Percentiles rank a stretch among this genome's conserved stretches.
These are phyloP conservation scores for Scaptomyza cyrtandrae DNA, from an alignment of 2,888 invertebrate genomes.

Conservation along the genomic window DNA sequence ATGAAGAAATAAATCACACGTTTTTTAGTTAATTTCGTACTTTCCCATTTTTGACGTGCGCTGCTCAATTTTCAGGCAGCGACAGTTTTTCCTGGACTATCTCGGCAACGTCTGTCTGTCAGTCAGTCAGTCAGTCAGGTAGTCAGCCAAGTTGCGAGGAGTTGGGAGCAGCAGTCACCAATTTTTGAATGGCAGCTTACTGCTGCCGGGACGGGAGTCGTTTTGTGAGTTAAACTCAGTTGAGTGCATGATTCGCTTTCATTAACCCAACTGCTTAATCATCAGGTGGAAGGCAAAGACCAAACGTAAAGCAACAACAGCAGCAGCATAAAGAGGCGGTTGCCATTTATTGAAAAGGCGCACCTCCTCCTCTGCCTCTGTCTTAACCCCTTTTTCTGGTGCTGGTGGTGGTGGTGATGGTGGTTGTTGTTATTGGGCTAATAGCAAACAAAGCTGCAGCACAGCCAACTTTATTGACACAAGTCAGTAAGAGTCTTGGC, in stretches of 20 bases:
- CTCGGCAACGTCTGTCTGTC: constrained; percentile 27
- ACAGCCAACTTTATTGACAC: constrained; percentile 68
- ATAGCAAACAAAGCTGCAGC: constrained; percentile 38
- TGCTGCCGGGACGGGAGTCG: constrained; percentile 41
- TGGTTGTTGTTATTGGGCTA: constrained; percentile 34
- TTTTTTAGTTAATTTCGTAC: constrained; percentile 76
- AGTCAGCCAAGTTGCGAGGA: constrained; percentile 24
- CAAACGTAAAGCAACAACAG: not conserved
- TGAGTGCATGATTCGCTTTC: constrained; percentile 75
- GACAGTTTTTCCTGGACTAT: constrained; percentile 67
- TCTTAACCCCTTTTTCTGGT: not conserved
- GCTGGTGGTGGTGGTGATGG: too few species aligned
- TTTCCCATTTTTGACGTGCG: constrained; percentile 78
- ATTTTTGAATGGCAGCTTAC: constrained; percentile 53
- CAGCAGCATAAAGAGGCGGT: constrained; percentile 48
- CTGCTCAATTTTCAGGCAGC: constrained; percentile 58
- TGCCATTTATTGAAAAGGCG: constrained; percentile 73
- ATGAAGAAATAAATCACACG: constrained; percentile 80
- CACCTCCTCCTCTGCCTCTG: constrained; percentile 6
- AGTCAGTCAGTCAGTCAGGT: constrained; percentile 14
- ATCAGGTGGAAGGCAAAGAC: constrained; percentile 44
- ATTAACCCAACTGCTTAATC: constrained; percentile 79
- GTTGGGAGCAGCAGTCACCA: constrained; percentile 24
- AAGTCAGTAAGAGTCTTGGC: constrained; percentile 49
- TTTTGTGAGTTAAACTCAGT: constrained; percentile 21